Percentiles rank a stretch among this genome's conserved stretches.
phyloP scores from a whole-genome alignment of 2,113 vertebrate genomes.

The Notechis scutatus region DNA sequence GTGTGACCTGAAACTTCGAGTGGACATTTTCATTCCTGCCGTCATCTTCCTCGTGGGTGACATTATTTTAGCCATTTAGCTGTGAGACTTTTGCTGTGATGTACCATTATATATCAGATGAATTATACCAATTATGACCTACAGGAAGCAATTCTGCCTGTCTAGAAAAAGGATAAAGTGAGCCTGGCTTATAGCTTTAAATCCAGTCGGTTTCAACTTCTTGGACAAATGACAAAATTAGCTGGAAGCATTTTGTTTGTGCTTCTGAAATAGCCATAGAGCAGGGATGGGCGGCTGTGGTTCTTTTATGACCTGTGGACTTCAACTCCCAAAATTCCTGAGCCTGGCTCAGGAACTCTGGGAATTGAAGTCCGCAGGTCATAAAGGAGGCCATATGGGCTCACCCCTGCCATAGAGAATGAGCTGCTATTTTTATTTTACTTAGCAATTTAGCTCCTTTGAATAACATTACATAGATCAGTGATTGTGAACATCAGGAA shows the following conservation, averaged over 20 bases:
- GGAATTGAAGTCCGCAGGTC: too few species aligned
- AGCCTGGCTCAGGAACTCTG: too few species aligned
- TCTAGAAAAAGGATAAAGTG: background rate
- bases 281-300: too few species aligned
- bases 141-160: background rate
- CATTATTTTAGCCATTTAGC: conserved; percentile 34
- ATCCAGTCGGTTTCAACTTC: conserved; percentile 53
- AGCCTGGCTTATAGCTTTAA: conserved; percentile 19
- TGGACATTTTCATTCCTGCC: conserved; percentile 19
- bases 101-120: conserved; percentile 41
- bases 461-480: too few species aligned
- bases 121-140: conserved; percentile 39
- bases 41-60: fast-evolving
- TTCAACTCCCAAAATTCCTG: too few species aligned
- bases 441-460: too few species aligned
- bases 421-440: too few species aligned
- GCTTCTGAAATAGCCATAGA: background rate
- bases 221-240: conserved; percentile 38
- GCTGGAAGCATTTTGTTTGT: background rate
- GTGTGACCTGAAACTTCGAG: conserved; percentile 28
- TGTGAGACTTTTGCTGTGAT: conserved; percentile 28
- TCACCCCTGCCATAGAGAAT: too few species aligned
- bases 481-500: too few species aligned
- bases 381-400: too few species aligned
- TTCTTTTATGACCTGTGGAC: too few species aligned